phyloP scores from a whole-genome alignment of 37 sponge, comb jelly and placozoan genomes.

The Aplysina aerophoba region DNA sequence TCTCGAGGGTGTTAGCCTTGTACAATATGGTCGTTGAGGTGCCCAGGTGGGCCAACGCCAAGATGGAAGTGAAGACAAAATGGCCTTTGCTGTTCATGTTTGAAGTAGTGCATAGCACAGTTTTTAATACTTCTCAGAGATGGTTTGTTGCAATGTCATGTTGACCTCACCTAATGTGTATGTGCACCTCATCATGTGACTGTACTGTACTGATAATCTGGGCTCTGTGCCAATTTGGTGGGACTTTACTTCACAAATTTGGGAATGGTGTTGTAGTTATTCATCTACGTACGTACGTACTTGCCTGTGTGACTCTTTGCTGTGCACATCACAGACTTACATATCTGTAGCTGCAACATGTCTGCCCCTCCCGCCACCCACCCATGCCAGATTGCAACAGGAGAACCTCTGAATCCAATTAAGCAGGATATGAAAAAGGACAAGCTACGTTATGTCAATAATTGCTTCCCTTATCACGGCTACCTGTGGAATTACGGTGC shows the following conservation, averaged over 20 bases:
- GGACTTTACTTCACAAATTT: too few species aligned
- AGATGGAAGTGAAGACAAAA: slow-evolving; percentile 81
- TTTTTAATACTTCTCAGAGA: too few species aligned
- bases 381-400: slow-evolving; percentile 59
- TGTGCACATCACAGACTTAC: neutral
- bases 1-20: slow-evolving; percentile 1
- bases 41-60: slow-evolving; percentile 98
- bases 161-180: too few species aligned
- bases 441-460: slow-evolving; percentile 88
- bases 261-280: too few species aligned
- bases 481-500: slow-evolving; percentile 99
- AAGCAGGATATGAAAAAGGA: slow-evolving; percentile 98
- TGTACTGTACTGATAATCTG: neutral
- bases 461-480: slow-evolving; percentile 97
- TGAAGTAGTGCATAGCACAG: neutral
- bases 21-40: slow-evolving; percentile 96
- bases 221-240: neutral
- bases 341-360: neutral
- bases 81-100: neutral
- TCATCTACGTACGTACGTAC: neutral
- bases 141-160: neutral
- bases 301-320: neutral
- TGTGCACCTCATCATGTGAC: neutral
- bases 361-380: neutral
- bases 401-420: slow-evolving; percentile 91